phyloP scores from a whole-genome alignment of 2,113 vertebrate species.

The Fukomys damarensis region DNA sequence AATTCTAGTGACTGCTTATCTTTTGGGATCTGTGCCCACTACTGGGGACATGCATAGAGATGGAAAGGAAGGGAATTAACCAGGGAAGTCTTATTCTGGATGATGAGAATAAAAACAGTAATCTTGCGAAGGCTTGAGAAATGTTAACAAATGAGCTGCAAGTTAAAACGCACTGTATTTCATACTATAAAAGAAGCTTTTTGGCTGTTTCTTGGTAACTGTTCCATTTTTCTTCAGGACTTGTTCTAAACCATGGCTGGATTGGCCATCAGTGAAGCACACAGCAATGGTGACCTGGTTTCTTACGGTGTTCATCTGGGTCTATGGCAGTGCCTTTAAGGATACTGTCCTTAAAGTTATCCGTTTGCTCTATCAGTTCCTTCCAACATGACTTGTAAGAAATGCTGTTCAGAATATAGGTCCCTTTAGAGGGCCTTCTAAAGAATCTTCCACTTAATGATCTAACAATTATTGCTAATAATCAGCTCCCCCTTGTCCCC shows the following conservation, averaged over 20 bases:
- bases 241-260: neutral
- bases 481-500: neutral
- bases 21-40: neutral
- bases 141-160: neutral
- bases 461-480: neutral
- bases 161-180: neutral
- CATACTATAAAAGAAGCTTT: neutral
- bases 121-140: neutral
- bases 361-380: neutral
- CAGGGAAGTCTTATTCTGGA: neutral
- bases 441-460: neutral
- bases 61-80: neutral
- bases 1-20: neutral
- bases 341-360: no score
- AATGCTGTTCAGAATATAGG: neutral
- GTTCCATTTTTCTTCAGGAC: neutral
- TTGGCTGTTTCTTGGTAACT: neutral
- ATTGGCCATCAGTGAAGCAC: neutral
- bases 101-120: neutral
- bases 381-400: neutral
- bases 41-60: neutral
- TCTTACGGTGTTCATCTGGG: neutral
- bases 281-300: neutral
- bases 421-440: neutral
- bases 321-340: neutral